Percentiles rank a stretch among this genome's conserved stretches.
phyloP scores from a whole-genome alignment of 2,797 vertebrate species.

The Pangasius krempfi region DNA sequence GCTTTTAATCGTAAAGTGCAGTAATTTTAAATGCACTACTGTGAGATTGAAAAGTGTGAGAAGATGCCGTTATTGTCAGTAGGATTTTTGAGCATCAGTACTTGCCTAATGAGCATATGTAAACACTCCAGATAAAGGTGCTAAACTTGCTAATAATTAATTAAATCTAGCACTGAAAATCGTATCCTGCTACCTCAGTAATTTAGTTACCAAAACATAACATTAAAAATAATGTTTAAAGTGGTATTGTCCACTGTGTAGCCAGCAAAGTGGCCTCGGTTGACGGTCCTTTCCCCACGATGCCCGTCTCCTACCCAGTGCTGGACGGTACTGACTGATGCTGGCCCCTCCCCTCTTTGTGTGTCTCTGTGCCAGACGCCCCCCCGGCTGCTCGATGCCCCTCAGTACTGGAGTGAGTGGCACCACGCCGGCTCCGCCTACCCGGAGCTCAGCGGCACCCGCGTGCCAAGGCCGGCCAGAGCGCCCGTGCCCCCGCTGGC shows the following conservation, averaged over 20 bases:
- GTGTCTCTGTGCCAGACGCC: slow-evolving; percentile 64
- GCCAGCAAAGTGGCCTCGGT: neutral
- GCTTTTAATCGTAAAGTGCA: neutral
- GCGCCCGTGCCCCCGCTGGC: slow-evolving; percentile 86
- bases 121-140: neutral
- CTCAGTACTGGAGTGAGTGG: slow-evolving; percentile 89
- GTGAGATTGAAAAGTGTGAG: neutral
- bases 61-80: neutral
- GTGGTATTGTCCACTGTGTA: neutral
- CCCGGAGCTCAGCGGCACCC: slow-evolving; percentile 81
- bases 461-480: slow-evolving; percentile 80
- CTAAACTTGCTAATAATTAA: neutral
- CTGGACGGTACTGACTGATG: slow-evolving; percentile 37
- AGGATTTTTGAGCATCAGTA: neutral
- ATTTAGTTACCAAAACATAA: neutral
- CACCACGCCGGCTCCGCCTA: slow-evolving; percentile 85
- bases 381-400: slow-evolving; percentile 69
- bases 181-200: neutral
- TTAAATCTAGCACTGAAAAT: neutral
- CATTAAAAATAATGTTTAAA: neutral
- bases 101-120: neutral
- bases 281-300: slow-evolving; percentile 2
- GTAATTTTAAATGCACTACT: too few relatives aligned
- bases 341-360: slow-evolving; percentile 49
- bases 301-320: slow-evolving; percentile 1